phyloP scores from a whole-genome alignment of 2,113 vertebrate genomes.

The Urocolius indicus region DNA sequence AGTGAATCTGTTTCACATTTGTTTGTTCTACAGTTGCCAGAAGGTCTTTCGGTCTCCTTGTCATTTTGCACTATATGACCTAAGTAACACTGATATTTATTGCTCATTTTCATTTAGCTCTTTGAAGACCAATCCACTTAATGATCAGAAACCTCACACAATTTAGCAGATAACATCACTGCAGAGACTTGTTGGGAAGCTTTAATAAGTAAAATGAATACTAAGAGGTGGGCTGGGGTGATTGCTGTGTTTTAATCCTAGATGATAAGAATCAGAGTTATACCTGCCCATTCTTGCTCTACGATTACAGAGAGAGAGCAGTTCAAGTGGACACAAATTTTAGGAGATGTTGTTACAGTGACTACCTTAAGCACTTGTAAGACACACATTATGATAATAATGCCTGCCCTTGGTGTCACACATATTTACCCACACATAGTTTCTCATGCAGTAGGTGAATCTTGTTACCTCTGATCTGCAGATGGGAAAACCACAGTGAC shows the following conservation, averaged over 20 bases:
- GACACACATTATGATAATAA: slow-evolving; percentile 7
- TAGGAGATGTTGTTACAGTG: slow-evolving; percentile 15
- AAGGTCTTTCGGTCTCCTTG: slow-evolving; percentile 64
- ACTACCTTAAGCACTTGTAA: slow-evolving; percentile 15
- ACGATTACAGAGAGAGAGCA: slow-evolving; percentile 51
- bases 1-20: background rate
- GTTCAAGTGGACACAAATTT: slow-evolving; percentile 74
- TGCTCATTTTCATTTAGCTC: slow-evolving; percentile 75
- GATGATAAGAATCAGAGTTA: slow-evolving; percentile 73
- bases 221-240: slow-evolving; percentile 73
- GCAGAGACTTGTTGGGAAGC: slow-evolving; percentile 73
- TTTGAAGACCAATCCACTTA: slow-evolving; percentile 75
- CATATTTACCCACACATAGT: background rate
- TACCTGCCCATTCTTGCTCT: slow-evolving; percentile 60
- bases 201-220: slow-evolving; percentile 77
- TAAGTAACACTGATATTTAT: slow-evolving; percentile 75
- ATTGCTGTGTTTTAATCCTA: slow-evolving; percentile 62
- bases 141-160: slow-evolving; percentile 78
- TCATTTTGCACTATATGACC: slow-evolving; percentile 66
- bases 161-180: slow-evolving; percentile 77
- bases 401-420: background rate
- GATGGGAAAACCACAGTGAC: background rate
- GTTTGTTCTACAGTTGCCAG: slow-evolving; percentile 55
- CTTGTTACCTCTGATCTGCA: background rate
- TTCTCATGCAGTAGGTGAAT: slow-evolving; percentile 1